phyloP scores from a whole-genome alignment of 2,797 vertebrate species.

The Diplodus sargus region DNA sequence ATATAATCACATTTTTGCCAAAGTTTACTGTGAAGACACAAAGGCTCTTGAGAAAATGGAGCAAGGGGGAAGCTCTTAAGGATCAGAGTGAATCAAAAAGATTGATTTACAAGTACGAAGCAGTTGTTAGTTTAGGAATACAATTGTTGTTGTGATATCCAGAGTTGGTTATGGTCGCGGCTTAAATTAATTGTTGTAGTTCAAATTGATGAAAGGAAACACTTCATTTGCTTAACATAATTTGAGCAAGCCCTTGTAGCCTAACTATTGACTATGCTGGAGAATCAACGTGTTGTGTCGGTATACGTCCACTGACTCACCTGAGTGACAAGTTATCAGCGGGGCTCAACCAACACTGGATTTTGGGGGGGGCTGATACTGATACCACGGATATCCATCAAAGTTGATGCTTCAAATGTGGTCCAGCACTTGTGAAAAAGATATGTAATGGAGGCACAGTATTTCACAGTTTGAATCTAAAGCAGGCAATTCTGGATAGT shows the following conservation, averaged over 20 bases:
- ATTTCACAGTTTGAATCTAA: no score
- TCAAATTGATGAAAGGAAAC: not conserved
- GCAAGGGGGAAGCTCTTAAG: not conserved
- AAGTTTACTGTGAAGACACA: conserved; percentile 35
- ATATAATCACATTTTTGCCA: conserved; percentile 26
- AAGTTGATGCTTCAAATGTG: no score
- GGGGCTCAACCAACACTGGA: no score
- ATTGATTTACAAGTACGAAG: conserved; percentile 14
- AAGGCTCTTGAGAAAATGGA: conserved; percentile 4
- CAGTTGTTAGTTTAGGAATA: not conserved
- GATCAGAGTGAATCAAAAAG: conserved; percentile 20
- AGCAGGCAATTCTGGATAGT: no score
- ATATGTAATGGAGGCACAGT: no score
- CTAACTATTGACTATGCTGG: not conserved
- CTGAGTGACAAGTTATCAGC: no score
- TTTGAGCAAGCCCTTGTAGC: not conserved
- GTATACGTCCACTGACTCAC: not conserved
- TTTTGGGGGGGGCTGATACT: no score
- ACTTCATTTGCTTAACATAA: not conserved
- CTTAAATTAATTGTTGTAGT: not conserved
- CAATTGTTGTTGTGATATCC: not conserved
- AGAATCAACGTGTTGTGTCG: not conserved
- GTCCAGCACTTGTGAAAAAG: no score
- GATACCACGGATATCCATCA: no score
- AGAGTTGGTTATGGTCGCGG: not conserved